These are phyloP conservation scores for Calcarius lapponicus DNA, from an alignment of 2,797 vertebrate genomes.

Conservation along the genomic window DNA sequence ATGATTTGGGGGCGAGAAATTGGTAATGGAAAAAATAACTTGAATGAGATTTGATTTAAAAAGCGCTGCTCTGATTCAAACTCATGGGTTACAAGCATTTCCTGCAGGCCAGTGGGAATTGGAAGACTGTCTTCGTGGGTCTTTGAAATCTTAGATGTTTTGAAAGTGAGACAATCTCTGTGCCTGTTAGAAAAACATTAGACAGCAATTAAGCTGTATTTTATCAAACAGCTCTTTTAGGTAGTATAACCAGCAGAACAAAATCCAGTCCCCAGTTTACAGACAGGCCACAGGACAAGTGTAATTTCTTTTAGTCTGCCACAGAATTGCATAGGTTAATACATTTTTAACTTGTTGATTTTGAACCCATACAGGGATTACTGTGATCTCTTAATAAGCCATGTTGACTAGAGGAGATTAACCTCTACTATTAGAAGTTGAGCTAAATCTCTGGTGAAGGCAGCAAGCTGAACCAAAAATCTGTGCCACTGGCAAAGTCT, in stretches of 20 bases:
- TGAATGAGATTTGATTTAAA: constrained; percentile 41
- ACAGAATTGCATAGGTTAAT: neutral
- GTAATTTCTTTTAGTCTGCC: neutral
- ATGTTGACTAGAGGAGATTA: neutral
- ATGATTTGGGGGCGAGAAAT: neutral
- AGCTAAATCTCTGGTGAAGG: neutral
- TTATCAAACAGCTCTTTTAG: neutral
- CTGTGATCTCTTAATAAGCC: constrained; percentile 13
- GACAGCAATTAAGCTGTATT: neutral
- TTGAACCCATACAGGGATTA: neutral
- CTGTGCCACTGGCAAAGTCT: neutral
- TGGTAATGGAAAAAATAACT: constrained; percentile 46
- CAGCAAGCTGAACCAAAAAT: neutral
- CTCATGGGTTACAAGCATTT: constrained; percentile 29
- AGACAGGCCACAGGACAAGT: neutral
- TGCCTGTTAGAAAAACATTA: constrained; percentile 14
- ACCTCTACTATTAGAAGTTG: neutral
- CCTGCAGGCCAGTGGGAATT: constrained; percentile 40
- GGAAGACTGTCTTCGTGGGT: constrained; percentile 25
- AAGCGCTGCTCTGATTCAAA: constrained; percentile 13
- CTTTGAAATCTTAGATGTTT: constrained; percentile 31
- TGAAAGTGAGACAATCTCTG: neutral
- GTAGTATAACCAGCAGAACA: neutral
- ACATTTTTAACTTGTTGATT: neutral
- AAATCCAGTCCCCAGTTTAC: neutral